phyloP scores from a whole-genome alignment of 1,140 invertebrate genomes.

The Lepeophtheirus salmonis region DNA sequence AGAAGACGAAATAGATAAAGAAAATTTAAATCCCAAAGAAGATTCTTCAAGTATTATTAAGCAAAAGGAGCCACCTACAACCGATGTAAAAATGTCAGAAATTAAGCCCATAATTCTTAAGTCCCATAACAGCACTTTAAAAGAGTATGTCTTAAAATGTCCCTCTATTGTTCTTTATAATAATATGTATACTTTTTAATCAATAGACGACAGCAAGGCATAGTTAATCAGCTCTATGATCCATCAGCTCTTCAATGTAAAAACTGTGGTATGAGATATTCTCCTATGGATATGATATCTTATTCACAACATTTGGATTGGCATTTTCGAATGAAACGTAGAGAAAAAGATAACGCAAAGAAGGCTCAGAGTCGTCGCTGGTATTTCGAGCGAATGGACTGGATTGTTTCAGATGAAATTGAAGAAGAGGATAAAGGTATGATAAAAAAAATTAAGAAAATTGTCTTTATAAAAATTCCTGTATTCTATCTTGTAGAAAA shows the following conservation, averaged over 20 bases:
- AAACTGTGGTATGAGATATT: slow-evolving; percentile 75
- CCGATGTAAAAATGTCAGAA: slow-evolving; percentile 22
- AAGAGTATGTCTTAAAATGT: slow-evolving; percentile 41
- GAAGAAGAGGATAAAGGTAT: slow-evolving; percentile 75
- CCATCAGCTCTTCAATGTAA: slow-evolving; percentile 71
- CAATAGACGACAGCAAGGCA: slow-evolving; percentile 38
- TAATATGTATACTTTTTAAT: slow-evolving; percentile 19
- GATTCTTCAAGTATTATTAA: slow-evolving; percentile 25
- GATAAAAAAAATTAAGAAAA: slow-evolving; percentile 16
- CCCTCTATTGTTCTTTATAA: slow-evolving; percentile 28
- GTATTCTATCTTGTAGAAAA: slow-evolving; percentile 15
- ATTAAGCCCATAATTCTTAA: slow-evolving; percentile 10
- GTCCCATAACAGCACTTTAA: slow-evolving; percentile 32
- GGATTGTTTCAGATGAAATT: slow-evolving; percentile 83
- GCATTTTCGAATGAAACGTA: slow-evolving; percentile 83
- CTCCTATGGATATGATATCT: slow-evolving; percentile 59
- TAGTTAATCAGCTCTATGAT: slow-evolving; percentile 45
- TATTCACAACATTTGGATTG: slow-evolving; percentile 86
- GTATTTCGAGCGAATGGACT: slow-evolving; percentile 75
- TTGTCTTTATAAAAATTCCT: neutral
- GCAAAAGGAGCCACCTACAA: no score
- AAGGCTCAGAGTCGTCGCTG: slow-evolving; percentile 62
- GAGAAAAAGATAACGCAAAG: slow-evolving; percentile 59
- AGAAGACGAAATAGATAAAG: slow-evolving; percentile 30
- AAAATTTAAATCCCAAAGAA: slow-evolving; percentile 29